A percentile compares a stretch with the other conserved stretches of the same genome.
Evolutionary conservation across 2,888 invertebrate genomes (phyloP).

Genomic region (Scaeva pyrastri): DNA sequence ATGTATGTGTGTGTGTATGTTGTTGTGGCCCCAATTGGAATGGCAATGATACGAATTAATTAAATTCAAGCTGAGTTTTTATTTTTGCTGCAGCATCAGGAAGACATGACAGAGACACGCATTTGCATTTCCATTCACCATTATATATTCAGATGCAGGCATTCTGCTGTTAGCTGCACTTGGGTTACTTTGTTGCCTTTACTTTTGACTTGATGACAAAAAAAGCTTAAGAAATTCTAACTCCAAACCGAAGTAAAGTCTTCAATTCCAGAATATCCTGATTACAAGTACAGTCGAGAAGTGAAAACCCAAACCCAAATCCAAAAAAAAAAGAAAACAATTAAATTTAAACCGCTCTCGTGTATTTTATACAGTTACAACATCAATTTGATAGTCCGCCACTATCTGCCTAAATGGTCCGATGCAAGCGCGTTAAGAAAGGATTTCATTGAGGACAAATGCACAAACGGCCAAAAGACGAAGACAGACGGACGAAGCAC

Average conservation of each 20-base stretch:
- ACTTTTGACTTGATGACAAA: not conserved
- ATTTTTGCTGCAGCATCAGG: conserved; percentile 6
- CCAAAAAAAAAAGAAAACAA: not conserved
- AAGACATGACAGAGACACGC: conserved; percentile 61
- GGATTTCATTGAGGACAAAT: conserved; percentile 53
- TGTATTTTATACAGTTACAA: not conserved
- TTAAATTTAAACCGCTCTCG: not conserved
- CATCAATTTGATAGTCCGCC: conserved; percentile 7
- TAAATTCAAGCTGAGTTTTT: conserved; percentile 63
- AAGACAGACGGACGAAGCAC: too few relatives aligned
- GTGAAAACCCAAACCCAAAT: not conserved
- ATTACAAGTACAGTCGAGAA: not conserved
- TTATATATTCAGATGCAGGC: not conserved
- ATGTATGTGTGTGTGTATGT: conserved; percentile 13
- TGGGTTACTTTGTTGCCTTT: not conserved
- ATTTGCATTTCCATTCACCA: conserved; percentile 49
- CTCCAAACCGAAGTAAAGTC: too few relatives aligned
- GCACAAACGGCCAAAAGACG: not conserved
- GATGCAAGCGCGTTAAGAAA: not conserved
- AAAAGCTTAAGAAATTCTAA: not conserved
- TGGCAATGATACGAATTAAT: conserved; percentile 69
- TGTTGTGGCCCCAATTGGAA: conserved; percentile 65
- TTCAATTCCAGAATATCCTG: too few relatives aligned
- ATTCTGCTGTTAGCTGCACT: conserved; percentile 53
- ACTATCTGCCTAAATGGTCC: conserved; percentile 29